A percentile compares a stretch with the other conserved stretches of the same genome.
These are phyloP conservation scores for Sceloporus tristichus DNA, from an alignment of 2,113 vertebrate genomes.

Conservation along the genomic window DNA sequence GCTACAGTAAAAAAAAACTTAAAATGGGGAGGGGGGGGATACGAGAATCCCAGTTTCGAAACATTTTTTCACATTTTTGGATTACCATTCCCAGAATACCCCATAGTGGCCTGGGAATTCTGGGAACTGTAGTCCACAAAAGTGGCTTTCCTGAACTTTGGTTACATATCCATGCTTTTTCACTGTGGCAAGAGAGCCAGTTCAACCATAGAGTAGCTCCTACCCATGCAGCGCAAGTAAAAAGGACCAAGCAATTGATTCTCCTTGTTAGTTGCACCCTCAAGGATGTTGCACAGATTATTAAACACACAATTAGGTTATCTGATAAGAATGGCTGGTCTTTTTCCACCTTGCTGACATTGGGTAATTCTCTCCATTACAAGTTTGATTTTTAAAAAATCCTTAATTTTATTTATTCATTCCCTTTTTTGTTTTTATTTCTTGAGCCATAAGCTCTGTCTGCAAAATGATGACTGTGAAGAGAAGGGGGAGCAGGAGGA, in stretches of 20 bases:
- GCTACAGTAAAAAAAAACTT: too few species aligned
- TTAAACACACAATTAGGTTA: not conserved
- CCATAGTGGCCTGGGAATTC: too few species aligned
- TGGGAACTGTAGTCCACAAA: too few species aligned
- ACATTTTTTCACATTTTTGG: too few species aligned
- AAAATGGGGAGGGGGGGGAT: too few species aligned
- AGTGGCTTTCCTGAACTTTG: too few species aligned
- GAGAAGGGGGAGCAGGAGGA: too few species aligned
- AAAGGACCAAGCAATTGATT: not conserved
- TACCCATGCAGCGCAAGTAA: not conserved
- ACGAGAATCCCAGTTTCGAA: too few species aligned
- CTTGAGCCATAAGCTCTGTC: not conserved
- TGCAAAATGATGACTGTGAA: not conserved
- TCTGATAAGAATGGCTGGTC: not conserved
- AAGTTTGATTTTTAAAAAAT: not conserved
- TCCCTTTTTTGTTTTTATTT: conserved; percentile 18
- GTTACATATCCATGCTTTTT: not conserved
- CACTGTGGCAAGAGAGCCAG: not conserved
- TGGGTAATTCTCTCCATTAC: not conserved
- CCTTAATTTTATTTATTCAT: conserved; percentile 6
- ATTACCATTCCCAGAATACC: too few species aligned
- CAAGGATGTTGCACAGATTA: not conserved
- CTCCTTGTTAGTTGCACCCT: not conserved
- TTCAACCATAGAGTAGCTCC: not conserved
- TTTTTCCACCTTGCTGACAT: not conserved